Base-by-base conservation (phyloP, 2,797 vertebrate species). In the Melanotaenia pygmaea region DNA sequence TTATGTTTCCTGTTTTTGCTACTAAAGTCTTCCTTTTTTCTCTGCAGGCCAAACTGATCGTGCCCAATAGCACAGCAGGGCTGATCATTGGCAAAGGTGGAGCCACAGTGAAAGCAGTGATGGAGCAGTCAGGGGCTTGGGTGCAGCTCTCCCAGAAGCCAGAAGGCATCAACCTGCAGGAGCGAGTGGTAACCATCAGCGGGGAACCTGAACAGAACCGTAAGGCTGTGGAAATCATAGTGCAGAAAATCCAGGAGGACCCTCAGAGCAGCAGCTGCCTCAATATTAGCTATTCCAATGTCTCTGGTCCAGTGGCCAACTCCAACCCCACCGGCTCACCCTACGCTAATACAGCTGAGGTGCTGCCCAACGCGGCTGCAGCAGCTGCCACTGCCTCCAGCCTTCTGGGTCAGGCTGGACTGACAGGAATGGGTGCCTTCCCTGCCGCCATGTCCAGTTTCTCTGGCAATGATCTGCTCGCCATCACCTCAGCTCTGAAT, bases 101-200 rank as follows among this genome's bases (percentile, higher is more conserved):
- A 4, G 96, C 96, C 9, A 98, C 97, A 0, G 97, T 98, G 37
- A 98, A 98, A 66, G 96, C 96, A 0, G 96, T 98, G 82, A 98
- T 98, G 97, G 97, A 98, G 90, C 96, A 98, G 90, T 97, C 97
- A 0, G 97, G 97, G 0, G 97, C 97, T 53, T 98, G 97, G 97
- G 97, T 98, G 66, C 97, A 98, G 93, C 96, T 98, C 81, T 98
- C 97, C 50, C 97, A 98, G 93, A 98, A 98, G 83, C 97, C 97
- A 0, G 97, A 98, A 84, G 97, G 97, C 82, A 97, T 97, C 93
- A 98, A 98, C 92, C 94, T 98, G 76, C 97, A 98, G 88, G 97
- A 98, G 83, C 95, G 97, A 3, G 97, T 98, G 86, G 97, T 98
- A 69, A 98, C 97, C 68, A 96, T 98, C 90, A 98, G 97, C 70